Conservation (phyloP, 2,888 invertebrate genomes). For the Hoplodrina blanda region DNA sequence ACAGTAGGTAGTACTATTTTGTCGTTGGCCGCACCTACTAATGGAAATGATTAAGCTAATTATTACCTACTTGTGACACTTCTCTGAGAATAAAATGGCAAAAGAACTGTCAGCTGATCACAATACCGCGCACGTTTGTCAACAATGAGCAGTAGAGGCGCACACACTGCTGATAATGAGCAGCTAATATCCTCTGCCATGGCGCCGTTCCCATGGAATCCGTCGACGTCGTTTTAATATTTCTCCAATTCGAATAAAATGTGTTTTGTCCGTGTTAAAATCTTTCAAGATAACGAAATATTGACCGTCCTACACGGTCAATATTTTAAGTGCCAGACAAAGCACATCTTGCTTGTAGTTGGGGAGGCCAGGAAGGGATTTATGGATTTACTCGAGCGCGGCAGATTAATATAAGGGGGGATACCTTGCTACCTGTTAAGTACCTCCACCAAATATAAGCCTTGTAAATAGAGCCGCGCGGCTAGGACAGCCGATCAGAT, state of each 20-base stretch:
- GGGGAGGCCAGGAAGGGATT: no score
- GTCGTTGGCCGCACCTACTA: background rate
- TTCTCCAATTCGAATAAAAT: conserved; percentile 4
- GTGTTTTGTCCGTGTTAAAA: background rate
- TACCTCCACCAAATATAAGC: no score
- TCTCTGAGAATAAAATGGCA: conserved; percentile 12
- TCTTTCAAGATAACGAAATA: no score
- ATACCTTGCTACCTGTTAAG: no score
- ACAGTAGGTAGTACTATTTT: no score
- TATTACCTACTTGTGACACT: background rate
- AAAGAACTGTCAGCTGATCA: conserved; percentile 23
- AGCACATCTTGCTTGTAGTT: background rate
- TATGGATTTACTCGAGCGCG: no score
- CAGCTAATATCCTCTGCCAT: conserved; percentile 1
- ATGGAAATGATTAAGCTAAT: background rate
- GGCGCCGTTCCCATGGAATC: conserved; percentile 1
- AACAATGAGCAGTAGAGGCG: conserved; percentile 26
- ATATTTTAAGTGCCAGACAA: no score
- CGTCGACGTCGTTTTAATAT: background rate
- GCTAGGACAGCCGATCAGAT: no score
- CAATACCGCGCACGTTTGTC: conserved; percentile 17
- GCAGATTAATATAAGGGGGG: no score
- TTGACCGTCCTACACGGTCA: no score
- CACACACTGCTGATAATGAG: background rate
- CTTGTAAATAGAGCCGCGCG: no score